Evolutionary conservation across 1,140 invertebrate species (phyloP).

Genomic region (Lethrus apterus): DNA sequence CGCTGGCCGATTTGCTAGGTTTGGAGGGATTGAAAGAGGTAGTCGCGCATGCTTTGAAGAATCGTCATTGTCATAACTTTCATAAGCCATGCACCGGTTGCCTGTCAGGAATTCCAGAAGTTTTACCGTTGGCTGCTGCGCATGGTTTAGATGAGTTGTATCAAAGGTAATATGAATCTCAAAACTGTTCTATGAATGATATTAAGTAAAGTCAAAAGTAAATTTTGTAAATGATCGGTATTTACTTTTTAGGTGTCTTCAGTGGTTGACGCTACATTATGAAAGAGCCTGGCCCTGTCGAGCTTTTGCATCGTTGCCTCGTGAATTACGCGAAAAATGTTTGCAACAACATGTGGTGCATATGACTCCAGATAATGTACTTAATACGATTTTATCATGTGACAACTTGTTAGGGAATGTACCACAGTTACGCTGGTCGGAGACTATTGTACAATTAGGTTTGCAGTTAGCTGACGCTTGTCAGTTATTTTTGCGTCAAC

Average conservation of each 20-base stretch:
- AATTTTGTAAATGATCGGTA: too few relatives aligned
- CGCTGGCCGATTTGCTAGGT: conserved; percentile 79
- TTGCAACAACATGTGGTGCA: conserved; percentile 73
- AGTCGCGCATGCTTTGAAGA: conserved; percentile 76
- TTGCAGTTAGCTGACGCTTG: conserved; percentile 59
- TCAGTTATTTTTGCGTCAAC: conserved; percentile 52
- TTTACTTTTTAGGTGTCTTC: too few relatives aligned
- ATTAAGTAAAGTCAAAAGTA: too few relatives aligned
- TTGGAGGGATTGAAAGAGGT: conserved; percentile 85
- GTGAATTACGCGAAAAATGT: conserved; percentile 73
- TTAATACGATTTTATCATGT: conserved; percentile 55
- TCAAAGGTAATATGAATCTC: too few relatives aligned
- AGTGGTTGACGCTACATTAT: conserved; percentile 81
- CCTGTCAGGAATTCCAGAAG: conserved; percentile 60
- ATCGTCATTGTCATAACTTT: conserved; percentile 84
- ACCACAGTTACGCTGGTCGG: conserved; percentile 64
- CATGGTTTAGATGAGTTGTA: conserved; percentile 84
- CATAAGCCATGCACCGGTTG: conserved; percentile 59
- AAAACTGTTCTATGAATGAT: too few relatives aligned
- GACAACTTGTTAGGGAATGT: conserved; percentile 60
- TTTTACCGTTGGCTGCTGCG: conserved; percentile 69
- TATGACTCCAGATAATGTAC: conserved; percentile 49
- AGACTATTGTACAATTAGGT: conserved; percentile 57
- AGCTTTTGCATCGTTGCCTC: conserved; percentile 70
- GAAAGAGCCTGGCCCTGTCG: conserved; percentile 80